phyloP scores from a whole-genome alignment of 1,140 invertebrate species.

The Leptoteleia sp. region DNA sequence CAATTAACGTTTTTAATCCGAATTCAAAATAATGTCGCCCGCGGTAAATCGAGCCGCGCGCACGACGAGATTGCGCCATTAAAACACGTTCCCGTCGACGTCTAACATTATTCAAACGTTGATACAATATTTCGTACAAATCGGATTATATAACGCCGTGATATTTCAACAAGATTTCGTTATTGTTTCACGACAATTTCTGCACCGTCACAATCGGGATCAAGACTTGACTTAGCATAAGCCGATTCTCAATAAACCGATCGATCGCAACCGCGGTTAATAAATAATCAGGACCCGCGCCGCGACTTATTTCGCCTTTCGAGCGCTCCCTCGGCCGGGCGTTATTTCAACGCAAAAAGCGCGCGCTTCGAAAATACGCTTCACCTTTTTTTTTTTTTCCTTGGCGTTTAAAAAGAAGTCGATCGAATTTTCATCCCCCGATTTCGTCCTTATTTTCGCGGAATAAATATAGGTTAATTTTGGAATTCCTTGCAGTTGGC shows the following conservation, averaged over 20 bases:
- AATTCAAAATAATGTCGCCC: background rate
- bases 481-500: conserved; percentile 25
- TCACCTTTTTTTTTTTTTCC: too few species aligned
- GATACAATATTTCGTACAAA: conserved; percentile 30
- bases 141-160: conserved; percentile 33
- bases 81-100: background rate
- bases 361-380: conserved; percentile 8
- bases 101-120: conserved; percentile 35
- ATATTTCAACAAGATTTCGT: conserved; percentile 41
- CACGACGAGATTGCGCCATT: background rate
- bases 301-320: conserved; percentile 23
- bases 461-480: conserved; percentile 44
- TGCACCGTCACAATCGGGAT: conserved; percentile 43
- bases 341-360: conserved; percentile 11
- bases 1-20: conserved; percentile 8
- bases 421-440: conserved; percentile 48
- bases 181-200: conserved; percentile 46
- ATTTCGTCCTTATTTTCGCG: conserved; percentile 35
- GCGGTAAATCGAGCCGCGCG: too few species aligned
- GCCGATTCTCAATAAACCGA: conserved; percentile 31
- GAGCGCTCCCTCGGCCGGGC: background rate
- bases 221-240: conserved; percentile 34
- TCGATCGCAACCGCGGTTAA: conserved; percentile 45
- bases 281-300: conserved; percentile 39
- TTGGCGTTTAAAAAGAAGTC: conserved; percentile 13